Percentiles rank a stretch among this genome's conserved stretches.
phyloP scores from a whole-genome alignment of 2,113 vertebrate genomes.

The Corythornis cristatus region DNA sequence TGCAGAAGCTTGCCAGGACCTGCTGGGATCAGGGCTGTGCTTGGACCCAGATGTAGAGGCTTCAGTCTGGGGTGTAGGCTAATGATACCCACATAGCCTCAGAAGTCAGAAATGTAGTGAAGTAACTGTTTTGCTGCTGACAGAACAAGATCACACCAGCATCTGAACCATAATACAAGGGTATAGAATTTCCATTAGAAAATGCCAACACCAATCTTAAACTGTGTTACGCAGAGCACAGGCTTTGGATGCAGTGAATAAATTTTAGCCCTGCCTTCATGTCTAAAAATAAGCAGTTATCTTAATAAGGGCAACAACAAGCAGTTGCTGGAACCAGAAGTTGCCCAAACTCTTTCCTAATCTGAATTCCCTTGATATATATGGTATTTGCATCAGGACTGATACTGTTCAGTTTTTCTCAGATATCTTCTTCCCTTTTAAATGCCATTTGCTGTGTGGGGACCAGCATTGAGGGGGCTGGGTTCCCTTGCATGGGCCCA shows the following conservation, averaged over 20 bases:
- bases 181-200: neutral
- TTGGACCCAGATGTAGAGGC: neutral
- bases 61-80: neutral
- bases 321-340: neutral
- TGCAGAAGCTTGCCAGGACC: neutral
- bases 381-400: neutral
- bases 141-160: neutral
- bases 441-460: neutral
- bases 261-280: neutral
- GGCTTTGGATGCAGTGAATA: neutral
- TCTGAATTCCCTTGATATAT: neutral
- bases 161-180: neutral
- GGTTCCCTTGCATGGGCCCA: neutral
- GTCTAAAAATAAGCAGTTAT: constrained; percentile 22
- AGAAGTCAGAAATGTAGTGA: constrained; percentile 4
- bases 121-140: neutral
- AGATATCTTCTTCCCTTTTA: fast-evolving
- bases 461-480: neutral
- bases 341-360: constrained; percentile 12
- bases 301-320: constrained; percentile 6
- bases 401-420: neutral
- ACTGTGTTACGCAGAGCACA: neutral
- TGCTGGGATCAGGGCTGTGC: neutral
- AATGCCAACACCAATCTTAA: neutral
- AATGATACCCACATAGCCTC: neutral